Base-by-base conservation (phyloP, 2,113 vertebrate genomes). In the Limanda limanda region DNA sequence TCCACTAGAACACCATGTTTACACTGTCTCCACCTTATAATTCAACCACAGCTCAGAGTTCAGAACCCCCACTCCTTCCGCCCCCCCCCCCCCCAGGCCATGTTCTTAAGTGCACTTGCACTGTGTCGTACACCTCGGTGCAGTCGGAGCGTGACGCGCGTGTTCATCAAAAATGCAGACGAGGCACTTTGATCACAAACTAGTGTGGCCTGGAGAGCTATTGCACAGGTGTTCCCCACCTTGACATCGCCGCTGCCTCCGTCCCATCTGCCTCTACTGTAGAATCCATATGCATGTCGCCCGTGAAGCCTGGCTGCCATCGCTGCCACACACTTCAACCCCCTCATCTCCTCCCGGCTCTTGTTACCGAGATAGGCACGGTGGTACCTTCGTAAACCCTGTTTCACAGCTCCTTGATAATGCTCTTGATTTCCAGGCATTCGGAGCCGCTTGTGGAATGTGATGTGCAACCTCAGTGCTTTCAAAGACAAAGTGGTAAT, bases 221-320 rank as follows among this genome's bases (percentile, higher is more conserved):
- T 55, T 3, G 76, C 78, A 74, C 88, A 91, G 84, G 88, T 92
- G 87, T 88, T 91, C 25, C 5, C 77, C 78, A 61, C 73, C 72
- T 77, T 78, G 71, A 91, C 88, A 88, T 79, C 90, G 87, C 84
- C 87, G 82, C 63, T 81, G 80, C 67, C 71, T 84, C 66, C 14
- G 67, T 86, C 88, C 91, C 90, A 92, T 91, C 89, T 91, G 90
- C 61, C 67, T 71, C 20, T 48, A 73, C 75, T 81, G 77, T 78
- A 86, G 73, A 74, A 90, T 91, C 83, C 84, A 91, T 91, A 91
- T 92, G 88, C 88, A 90, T 84, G 83, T 66, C 55, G 70, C 77
- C 77, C 72, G 57, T 54, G 63, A 54, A 75, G 72, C 64, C 71
- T 37, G 66, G 74, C 78, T 73, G 68, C 73, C 74, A 80, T 76